Conservation (phyloP, 2,797 vertebrate species). For the Bradypodion pumilum region DNA sequence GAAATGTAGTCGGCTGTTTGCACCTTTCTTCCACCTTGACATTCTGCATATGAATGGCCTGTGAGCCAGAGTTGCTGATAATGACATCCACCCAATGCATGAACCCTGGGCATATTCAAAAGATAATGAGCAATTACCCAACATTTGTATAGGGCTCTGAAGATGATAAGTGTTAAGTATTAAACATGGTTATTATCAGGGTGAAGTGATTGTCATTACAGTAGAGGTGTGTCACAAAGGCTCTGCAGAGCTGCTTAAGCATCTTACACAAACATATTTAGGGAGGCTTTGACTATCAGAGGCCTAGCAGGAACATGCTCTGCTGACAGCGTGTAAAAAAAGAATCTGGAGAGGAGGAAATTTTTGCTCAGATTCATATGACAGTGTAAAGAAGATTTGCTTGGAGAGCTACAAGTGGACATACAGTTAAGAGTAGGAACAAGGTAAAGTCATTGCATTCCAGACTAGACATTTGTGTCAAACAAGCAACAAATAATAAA, state of each 20-base stretch:
- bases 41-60: neutral
- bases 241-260: conserved; percentile 6
- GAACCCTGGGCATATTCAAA: conserved; percentile 4
- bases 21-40: neutral
- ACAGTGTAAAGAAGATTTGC: neutral
- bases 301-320: neutral
- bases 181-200: conserved; percentile 23
- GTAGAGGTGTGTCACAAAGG: conserved; percentile 21
- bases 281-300: neutral
- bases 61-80: neutral
- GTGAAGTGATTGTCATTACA: conserved; percentile 31
- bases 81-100: neutral
- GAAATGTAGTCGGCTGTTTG: neutral
- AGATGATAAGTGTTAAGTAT: conserved; percentile 20
- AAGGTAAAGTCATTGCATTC: neutral
- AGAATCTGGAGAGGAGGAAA: neutral
- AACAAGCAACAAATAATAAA: neutral
- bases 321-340: neutral
- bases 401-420: neutral
- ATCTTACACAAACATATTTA: conserved; percentile 17
- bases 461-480: neutral
- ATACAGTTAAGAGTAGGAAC: neutral
- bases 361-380: neutral
- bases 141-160: conserved; percentile 28
- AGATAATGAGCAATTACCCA: conserved; percentile 37